phyloP scores from a whole-genome alignment of 2,113 vertebrate species.

The Gavialis gangeticus region DNA sequence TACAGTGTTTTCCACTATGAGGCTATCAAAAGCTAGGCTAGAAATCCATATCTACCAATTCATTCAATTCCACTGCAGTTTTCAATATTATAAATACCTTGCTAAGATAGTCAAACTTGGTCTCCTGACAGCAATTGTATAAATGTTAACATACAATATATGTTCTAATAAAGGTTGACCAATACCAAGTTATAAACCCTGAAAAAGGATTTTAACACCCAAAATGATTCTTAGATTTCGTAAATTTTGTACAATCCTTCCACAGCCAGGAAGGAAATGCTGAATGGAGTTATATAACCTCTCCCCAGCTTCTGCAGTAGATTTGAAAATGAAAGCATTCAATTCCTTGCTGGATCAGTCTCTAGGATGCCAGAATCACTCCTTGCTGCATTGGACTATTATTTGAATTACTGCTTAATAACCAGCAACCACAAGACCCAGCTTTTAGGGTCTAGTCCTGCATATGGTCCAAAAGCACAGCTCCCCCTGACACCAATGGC shows the following conservation, averaged over 20 bases:
- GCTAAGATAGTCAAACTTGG: background rate
- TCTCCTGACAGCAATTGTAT: slow-evolving; percentile 27
- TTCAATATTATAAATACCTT: slow-evolving; percentile 33
- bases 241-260: background rate
- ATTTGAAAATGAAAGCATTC: background rate
- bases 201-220: slow-evolving; percentile 5
- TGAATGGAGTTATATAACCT: background rate
- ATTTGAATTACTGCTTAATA: background rate
- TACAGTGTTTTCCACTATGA: background rate
- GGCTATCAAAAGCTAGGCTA: background rate
- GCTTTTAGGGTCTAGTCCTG: background rate
- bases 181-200: slow-evolving; percentile 56
- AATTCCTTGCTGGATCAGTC: background rate
- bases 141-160: background rate
- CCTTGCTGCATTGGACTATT: background rate
- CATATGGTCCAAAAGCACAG: background rate
- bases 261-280: background rate
- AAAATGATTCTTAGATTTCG: background rate
- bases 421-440: background rate
- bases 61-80: slow-evolving; percentile 9
- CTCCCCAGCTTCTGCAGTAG: background rate
- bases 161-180: slow-evolving; percentile 21
- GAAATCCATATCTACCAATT: slow-evolving; percentile 26
- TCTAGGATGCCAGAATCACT: background rate
- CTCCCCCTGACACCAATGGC: background rate